These are phyloP conservation scores for Callyntrura sp. DNA, from an alignment of 2,888 invertebrate genomes.

Conservation along the genomic window DNA sequence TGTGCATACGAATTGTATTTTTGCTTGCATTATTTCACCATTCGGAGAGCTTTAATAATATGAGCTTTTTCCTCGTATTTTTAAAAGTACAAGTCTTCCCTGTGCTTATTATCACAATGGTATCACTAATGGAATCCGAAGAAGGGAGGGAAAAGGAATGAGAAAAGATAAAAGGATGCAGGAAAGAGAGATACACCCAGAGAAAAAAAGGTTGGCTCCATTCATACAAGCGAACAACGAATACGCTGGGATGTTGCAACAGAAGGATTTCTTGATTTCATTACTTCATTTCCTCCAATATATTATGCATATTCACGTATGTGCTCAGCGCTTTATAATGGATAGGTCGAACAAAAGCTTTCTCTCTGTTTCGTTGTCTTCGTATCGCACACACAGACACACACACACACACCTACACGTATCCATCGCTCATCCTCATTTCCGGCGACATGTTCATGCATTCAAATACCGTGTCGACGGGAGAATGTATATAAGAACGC, in stretches of 20 bases:
- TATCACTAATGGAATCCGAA: constrained; percentile 62
- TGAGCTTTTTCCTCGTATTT: neutral
- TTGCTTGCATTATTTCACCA: neutral
- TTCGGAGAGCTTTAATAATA: constrained; percentile 7
- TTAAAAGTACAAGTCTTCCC: constrained; percentile 12
- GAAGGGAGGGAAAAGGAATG: constrained; percentile 16
- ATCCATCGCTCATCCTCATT: constrained; percentile 57
- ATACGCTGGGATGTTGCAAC: neutral
- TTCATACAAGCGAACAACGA: too few species aligned
- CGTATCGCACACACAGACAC: neutral
- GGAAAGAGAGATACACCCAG: neutral
- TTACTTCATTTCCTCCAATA: constrained; percentile 64
- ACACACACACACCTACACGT: constrained; percentile 36
- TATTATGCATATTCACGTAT: constrained; percentile 61
- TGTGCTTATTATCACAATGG: constrained; percentile 16
- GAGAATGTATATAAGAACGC: neutral
- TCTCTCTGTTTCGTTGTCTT: constrained; percentile 21
- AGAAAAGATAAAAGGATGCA: constrained; percentile 15
- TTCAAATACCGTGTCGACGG: constrained; percentile 45
- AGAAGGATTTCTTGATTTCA: constrained; percentile 63
- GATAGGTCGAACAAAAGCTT: constrained; percentile 4
- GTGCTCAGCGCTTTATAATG: constrained; percentile 53
- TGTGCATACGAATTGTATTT: neutral
- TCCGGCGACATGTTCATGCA: constrained; percentile 70
- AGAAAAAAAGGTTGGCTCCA: neutral